Base-by-base conservation (phyloP, 1,140 invertebrate genomes). In the Pentalonia nigronervosa region DNA sequence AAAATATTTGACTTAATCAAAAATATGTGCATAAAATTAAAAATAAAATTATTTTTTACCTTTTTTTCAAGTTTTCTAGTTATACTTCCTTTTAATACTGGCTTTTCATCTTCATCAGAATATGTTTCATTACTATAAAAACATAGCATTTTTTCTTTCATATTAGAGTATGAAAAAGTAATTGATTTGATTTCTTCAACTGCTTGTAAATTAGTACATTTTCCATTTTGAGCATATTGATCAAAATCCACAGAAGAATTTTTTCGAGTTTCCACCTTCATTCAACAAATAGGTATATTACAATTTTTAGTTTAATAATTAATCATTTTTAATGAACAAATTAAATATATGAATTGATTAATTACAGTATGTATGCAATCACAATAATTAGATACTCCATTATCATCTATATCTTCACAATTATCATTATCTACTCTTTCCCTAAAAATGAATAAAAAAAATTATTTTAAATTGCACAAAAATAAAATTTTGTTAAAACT, bases 341-440 rank as follows among this genome's bases (percentile, higher is more conserved):
- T 36, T 1, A 47, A 76, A 50, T 41, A 50, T 36, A 81, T 36
- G 23, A 81, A 47, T 92, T 86, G 53, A 48, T 41, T 83, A 34
- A 48, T 93, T 93, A 93, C 91, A 30, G 48, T 53, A 41, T 84
- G 91, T 86, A 86, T 47, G 53, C 91, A 93, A 86, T 93, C 91
- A 93, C 91, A 93, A 86, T 53, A 93, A 56, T 84, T 92, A 50
- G 91, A 92, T 53, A 34, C 76, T 11, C 41, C 50, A 21, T 45
- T 81, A 50, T 92, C 81, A 60, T 86, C 76, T 20, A 93, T 17
- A 53, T 86, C 81, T 56, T 86, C 91, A 86, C 76, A 84, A 14
- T 86, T 83, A 41, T 56, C 91, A 84, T 53, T 86, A 41, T 93
- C 47, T 53, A 86, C 20, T 86, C 48, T 84, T 93, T 93, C 91